phyloP scores from a whole-genome alignment of 1,140 invertebrate species.

The Halotydeus destructor region DNA sequence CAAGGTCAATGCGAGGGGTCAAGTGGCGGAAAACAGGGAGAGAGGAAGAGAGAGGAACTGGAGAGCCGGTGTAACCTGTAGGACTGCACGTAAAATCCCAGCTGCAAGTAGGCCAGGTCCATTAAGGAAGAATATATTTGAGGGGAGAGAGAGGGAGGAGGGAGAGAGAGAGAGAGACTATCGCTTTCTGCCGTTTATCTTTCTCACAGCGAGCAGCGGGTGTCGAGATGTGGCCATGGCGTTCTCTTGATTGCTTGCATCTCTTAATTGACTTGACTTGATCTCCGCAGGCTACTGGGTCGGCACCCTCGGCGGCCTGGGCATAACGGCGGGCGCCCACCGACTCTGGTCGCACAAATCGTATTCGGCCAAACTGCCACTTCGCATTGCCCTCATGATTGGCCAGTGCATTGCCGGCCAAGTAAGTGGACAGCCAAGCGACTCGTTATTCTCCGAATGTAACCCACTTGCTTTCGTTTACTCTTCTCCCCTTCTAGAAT shows the following conservation, averaged over 20 bases:
- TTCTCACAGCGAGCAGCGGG: too few species aligned
- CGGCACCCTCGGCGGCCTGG: conserved; percentile 21
- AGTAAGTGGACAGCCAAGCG: too few species aligned
- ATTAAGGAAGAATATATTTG: background rate
- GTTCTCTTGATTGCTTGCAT: background rate
- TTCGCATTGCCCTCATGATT: conserved; percentile 25
- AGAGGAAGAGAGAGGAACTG: too few species aligned
- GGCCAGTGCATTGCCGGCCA: conserved; percentile 64
- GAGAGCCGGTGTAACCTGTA: too few species aligned
- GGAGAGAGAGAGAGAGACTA: background rate
- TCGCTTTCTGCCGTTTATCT: too few species aligned
- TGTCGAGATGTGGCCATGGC: background rate
- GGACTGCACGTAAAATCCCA: too few species aligned
- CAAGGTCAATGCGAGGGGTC: too few species aligned
- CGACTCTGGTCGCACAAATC: conserved; percentile 31
- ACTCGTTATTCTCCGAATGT: too few species aligned
- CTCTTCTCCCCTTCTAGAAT: too few species aligned
- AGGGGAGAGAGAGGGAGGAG: background rate
- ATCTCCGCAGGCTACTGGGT: conserved; percentile 33
- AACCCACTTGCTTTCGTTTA: too few species aligned
- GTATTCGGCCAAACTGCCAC: conserved; percentile 30
- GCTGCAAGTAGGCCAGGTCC: too few species aligned
- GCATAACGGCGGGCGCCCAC: conserved; percentile 32
- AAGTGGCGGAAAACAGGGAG: too few species aligned
- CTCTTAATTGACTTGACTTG: conserved; percentile 33